Evolutionary conservation across 1,140 invertebrate species (phyloP), one percentile per base, ranked within the genome.

Genomic region (Lordiphosa stackelbergi): DNA sequence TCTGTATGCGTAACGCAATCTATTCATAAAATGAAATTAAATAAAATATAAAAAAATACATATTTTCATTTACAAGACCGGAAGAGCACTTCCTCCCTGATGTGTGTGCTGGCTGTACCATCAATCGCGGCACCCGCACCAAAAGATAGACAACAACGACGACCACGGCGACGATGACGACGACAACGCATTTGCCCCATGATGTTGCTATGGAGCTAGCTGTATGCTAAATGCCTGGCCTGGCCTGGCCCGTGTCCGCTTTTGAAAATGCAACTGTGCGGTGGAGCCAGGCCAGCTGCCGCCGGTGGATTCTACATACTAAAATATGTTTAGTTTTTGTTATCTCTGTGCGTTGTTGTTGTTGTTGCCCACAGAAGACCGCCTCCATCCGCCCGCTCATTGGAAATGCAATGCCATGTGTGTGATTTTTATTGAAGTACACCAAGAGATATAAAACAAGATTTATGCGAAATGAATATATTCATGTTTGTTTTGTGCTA

Each of bases 1-100:
- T 81, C 65, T 81, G 77, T 81, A 83, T 81, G 77, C 77, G 77
- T 81, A 81, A 83, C 78, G 77, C 77, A 81, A 81, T 81, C 77
- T 81, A 81, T 81, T 81, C 77, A 83, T 81, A 81, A 81, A 81
- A 81, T 83, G 57, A 81, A 77, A 81, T 81, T 83, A 81, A 77
- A 81, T 81, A 73, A 81, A 81, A 83, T 75, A 66, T 38, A 72
- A 72, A 60, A 42, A 65, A 75, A 81, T 83, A 81, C 65, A 81
- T 81, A 81, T 81, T 81, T 81, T 83, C 77, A 83, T 81, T 81
- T 81, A 81, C 73, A 77, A 77, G 77, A 75, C 77, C 77, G 77
- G 77, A 81, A 81, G 77, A 81, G 77, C 77, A 81, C 77, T 81
- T 81, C 77, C 77, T 81, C 77, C 62, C 56, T 54, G 55, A 53